Percentiles rank a stretch among this genome's conserved stretches.
Evolutionary conservation across 37 sponge, comb jelly and placozoan species (phyloP).

Genomic region (Geodia barretti): DNA sequence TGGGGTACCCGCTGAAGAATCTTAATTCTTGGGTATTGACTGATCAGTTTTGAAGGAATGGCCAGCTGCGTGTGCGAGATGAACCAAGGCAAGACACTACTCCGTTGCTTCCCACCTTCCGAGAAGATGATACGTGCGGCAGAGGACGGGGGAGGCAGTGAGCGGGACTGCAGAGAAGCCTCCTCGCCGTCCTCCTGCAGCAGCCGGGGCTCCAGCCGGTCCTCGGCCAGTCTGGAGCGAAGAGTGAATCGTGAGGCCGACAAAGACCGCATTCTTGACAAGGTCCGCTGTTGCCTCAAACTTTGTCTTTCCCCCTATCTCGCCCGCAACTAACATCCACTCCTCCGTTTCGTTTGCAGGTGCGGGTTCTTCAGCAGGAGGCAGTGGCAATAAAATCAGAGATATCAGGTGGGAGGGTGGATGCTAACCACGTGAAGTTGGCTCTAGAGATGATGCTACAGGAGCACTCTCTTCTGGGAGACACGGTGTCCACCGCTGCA

Average conservation of each 20-base stretch:
- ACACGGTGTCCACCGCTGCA: background rate
- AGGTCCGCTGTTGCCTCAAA: background rate
- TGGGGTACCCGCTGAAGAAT: too few relatives aligned
- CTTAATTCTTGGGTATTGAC: too few relatives aligned
- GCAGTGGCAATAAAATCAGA: background rate
- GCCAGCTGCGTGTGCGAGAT: too few relatives aligned
- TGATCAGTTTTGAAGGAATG: too few relatives aligned
- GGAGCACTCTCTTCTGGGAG: conserved; percentile 7
- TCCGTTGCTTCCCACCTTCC: too few relatives aligned
- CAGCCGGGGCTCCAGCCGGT: background rate
- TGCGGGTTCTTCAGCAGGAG: conserved; percentile 26
- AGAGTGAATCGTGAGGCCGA: background rate
- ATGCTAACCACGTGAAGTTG: background rate
- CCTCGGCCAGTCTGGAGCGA: background rate
- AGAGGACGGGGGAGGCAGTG: background rate
- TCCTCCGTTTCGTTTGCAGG: conserved; percentile 9
- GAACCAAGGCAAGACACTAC: too few relatives aligned
- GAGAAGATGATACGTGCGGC: too few relatives aligned
- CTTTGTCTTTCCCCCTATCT: too few relatives aligned
- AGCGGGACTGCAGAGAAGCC: background rate
- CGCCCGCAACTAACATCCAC: too few relatives aligned
- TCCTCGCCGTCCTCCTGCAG: background rate
- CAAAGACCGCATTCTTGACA: too few relatives aligned
- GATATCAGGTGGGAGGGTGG: background rate
- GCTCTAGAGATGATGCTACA: background rate